phyloP scores from a whole-genome alignment of 2,797 vertebrate genomes.

The Stomatorhinus walkeri region DNA sequence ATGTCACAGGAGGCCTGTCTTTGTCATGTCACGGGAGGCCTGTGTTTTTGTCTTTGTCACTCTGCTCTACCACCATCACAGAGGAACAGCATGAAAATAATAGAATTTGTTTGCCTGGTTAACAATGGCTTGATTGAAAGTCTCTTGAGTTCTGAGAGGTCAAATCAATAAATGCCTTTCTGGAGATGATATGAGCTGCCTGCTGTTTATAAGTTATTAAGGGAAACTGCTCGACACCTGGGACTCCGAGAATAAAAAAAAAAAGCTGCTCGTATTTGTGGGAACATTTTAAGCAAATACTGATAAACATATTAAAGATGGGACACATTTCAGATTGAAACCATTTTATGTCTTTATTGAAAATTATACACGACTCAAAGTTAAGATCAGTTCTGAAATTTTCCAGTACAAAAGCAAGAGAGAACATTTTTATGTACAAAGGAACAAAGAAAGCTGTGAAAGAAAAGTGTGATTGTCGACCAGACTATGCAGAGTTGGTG shows the following conservation, averaged over 20 bases:
- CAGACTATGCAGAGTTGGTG: conserved; percentile 10
- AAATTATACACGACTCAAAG: conserved; percentile 34
- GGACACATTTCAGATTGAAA: conserved; percentile 17
- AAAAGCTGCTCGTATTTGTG: not conserved
- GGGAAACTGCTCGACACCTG: not conserved
- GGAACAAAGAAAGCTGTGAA: conserved; percentile 17
- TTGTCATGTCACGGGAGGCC: not conserved
- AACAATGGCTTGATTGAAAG: not conserved
- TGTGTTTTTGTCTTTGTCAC: not conserved
- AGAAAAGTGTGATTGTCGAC: conserved; percentile 33
- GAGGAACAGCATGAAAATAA: not conserved
- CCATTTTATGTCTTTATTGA: conserved; percentile 34
- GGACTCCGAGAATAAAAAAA: not conserved
- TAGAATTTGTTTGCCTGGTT: not conserved
- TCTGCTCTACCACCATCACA: not conserved
- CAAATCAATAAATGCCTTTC: conserved; percentile 5
- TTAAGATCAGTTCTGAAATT: conserved; percentile 24
- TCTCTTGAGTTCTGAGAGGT: not conserved
- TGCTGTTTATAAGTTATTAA: not conserved
- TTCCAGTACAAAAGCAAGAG: conserved; percentile 30
- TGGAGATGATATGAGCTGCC: not conserved
- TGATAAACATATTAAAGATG: conserved; percentile 5
- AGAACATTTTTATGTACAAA: conserved; percentile 24
- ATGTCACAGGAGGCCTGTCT: not conserved
- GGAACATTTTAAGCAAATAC: not conserved